Conservation (phyloP, 2,113 vertebrate species). For the Platysteira castanea region DNA sequence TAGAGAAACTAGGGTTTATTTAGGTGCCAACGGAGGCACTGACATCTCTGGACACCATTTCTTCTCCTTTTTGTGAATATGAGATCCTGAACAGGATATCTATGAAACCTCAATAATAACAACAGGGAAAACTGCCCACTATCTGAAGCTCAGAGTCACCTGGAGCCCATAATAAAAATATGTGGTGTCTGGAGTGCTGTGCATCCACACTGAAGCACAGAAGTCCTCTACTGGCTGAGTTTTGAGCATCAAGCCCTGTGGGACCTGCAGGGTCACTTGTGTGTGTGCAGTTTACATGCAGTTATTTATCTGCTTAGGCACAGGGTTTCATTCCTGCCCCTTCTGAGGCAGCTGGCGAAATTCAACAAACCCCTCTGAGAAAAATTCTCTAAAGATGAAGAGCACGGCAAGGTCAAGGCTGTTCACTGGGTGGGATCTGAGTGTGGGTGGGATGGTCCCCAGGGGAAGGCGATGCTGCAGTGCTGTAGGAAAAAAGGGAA, state of each 20-base stretch:
- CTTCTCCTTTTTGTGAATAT: background rate
- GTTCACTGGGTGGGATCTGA: background rate
- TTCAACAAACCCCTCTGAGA: background rate
- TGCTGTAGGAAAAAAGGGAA: background rate
- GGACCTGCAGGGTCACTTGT: background rate
- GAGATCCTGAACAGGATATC: background rate
- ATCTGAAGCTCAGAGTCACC: background rate
- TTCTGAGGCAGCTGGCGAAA: background rate
- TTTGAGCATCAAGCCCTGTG: background rate
- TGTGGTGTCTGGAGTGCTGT: background rate
- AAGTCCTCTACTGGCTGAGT: background rate
- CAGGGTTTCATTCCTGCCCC: background rate
- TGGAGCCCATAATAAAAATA: background rate
- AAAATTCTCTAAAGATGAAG: background rate
- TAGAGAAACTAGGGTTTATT: background rate
- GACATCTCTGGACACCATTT: background rate
- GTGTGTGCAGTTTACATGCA: background rate
- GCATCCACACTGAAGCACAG: background rate
- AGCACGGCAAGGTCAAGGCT: background rate
- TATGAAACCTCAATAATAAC: background rate
- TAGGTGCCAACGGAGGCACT: background rate
- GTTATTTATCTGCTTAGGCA: background rate
- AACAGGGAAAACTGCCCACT: background rate
- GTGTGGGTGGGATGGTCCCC: background rate
- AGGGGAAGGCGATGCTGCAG: background rate